A percentile compares a stretch with the other conserved stretches of the same genome.
phyloP scores from a whole-genome alignment of 53 echinoderm and acorn worm genomes.

The Mesocentrotus franciscanus region DNA sequence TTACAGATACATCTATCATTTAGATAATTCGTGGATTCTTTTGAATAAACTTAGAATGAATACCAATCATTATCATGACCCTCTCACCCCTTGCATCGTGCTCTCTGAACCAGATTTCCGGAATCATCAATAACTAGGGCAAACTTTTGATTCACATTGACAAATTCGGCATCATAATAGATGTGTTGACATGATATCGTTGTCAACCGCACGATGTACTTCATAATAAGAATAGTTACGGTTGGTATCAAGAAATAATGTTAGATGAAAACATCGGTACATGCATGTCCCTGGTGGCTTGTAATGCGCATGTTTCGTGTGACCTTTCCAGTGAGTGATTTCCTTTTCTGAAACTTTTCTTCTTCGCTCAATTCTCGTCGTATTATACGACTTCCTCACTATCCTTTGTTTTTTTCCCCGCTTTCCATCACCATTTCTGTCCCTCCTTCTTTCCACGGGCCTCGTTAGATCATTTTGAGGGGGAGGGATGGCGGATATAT shows the following conservation, averaged over 20 bases:
- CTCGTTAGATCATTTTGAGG: too few species aligned
- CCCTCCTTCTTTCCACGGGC: background rate
- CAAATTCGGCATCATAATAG: background rate
- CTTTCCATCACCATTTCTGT: background rate
- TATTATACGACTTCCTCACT: background rate
- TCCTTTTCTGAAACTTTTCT: background rate
- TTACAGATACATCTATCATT: background rate
- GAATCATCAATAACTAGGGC: background rate
- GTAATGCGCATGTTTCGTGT: background rate
- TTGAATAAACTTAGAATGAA: background rate
- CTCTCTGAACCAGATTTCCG: slow-evolving; percentile 13
- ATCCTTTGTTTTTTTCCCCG: background rate
- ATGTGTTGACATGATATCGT: background rate
- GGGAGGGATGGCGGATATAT: too few species aligned
- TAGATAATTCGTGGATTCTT: background rate
- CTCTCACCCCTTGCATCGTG: background rate
- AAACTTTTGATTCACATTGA: background rate
- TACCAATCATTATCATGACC: background rate
- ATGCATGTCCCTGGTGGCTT: background rate
- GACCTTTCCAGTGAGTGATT: background rate
- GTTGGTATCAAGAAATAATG: background rate
- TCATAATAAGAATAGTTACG: background rate
- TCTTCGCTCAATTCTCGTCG: background rate
- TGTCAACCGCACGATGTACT: background rate
- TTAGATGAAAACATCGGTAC: slow-evolving; percentile 3